Conservation (phyloP, 2,888 invertebrate genomes). For the Synanthedon myopaeformis region DNA sequence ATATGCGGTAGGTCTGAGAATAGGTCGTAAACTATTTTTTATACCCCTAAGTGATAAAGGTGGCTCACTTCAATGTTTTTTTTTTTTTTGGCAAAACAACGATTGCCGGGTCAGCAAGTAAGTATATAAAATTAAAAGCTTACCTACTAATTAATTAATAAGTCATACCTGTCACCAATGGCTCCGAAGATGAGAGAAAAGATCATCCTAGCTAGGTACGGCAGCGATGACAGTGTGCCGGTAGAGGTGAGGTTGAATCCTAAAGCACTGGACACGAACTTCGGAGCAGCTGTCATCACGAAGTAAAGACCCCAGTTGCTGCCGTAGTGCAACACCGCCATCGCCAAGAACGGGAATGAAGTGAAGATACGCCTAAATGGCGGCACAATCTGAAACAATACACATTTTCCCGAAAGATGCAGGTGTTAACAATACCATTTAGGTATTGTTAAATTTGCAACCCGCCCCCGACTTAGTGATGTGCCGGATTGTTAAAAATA, state of each 20-base stretch:
- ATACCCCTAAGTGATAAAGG: too few species aligned
- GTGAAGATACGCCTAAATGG: conserved; percentile 74
- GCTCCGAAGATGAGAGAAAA: conserved; percentile 80
- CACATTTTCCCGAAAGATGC: neutral
- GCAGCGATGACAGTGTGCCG: conserved; percentile 76
- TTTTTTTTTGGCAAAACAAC: too few species aligned
- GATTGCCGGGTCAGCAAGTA: too few species aligned
- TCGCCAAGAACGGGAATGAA: conserved; percentile 77
- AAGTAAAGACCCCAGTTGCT: conserved; percentile 82
- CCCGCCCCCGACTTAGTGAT: too few species aligned
- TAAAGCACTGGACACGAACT: conserved; percentile 78
- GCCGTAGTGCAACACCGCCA: conserved; percentile 78
- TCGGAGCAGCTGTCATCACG: conserved; percentile 80
- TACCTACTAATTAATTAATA: neutral
- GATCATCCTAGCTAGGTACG: conserved; percentile 77
- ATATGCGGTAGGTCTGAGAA: too few species aligned
- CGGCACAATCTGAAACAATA: conserved; percentile 66
- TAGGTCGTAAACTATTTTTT: too few species aligned
- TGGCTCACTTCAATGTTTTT: too few species aligned
- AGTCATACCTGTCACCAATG: conserved; percentile 70
- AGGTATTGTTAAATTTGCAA: neutral
- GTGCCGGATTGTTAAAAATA: too few species aligned
- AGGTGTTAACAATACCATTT: too few species aligned
- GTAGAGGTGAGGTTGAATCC: conserved; percentile 79
- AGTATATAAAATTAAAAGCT: too few species aligned